A percentile compares a stretch with the other conserved stretches of the same genome.
phyloP scores from a whole-genome alignment of 1,140 invertebrate species.

The Yoshiicerus persimilis region DNA sequence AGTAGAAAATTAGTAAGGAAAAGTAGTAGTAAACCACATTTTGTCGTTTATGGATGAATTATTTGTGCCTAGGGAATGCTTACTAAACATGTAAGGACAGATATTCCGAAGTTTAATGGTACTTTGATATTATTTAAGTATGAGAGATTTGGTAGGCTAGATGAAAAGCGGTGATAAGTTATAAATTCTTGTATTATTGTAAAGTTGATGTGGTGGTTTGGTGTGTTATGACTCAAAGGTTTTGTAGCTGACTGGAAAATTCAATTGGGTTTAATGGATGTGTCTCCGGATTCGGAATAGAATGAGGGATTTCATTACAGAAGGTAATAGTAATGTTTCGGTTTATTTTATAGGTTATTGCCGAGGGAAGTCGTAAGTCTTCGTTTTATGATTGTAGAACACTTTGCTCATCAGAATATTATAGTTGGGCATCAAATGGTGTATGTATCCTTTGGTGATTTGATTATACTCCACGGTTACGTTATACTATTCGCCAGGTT shows the following conservation, averaged over 20 bases:
- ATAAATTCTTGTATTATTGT: neutral
- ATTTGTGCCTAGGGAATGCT: no score
- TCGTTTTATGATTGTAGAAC: neutral
- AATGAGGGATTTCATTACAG: conserved; percentile 3
- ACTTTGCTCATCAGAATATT: neutral
- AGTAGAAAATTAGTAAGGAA: no score
- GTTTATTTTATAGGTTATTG: conserved; percentile 18
- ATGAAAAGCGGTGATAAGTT: neutral
- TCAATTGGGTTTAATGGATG: neutral
- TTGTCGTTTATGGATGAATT: no score
- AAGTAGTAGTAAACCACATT: no score
- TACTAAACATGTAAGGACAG: no score
- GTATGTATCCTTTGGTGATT: neutral
- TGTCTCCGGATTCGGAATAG: neutral
- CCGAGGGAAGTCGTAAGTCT: conserved; percentile 1
- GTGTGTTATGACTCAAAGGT: neutral
- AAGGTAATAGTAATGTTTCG: conserved; percentile 11
- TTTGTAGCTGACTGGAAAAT: neutral
- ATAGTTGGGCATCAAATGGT: neutral
- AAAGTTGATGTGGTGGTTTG: neutral
- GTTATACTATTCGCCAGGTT: neutral
- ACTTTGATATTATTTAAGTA: neutral
- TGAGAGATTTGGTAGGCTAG: neutral
- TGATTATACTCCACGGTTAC: neutral
- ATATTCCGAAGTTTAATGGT: neutral